phyloP scores from a whole-genome alignment of 2,888 invertebrate genomes.

The Polyommatus icarus region DNA sequence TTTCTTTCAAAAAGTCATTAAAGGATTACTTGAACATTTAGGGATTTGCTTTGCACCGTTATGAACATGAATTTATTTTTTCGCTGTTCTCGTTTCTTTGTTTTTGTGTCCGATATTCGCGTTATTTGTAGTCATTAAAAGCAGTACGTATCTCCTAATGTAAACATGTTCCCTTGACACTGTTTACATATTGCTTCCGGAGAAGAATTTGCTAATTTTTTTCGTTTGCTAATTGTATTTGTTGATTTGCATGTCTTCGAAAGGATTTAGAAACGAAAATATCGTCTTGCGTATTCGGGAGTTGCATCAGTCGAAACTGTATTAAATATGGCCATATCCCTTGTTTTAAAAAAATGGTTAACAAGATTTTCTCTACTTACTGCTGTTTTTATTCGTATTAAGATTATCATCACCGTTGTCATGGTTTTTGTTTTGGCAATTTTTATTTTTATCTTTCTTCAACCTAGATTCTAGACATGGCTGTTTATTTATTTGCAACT shows the following conservation, averaged over 20 bases:
- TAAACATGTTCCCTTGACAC: slow-evolving; percentile 53
- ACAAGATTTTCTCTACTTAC: no score
- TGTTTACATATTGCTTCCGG: slow-evolving; percentile 63
- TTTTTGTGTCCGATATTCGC: slow-evolving; percentile 12
- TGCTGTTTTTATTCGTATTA: no score
- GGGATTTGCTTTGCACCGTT: not conserved
- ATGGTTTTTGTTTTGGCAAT: no score
- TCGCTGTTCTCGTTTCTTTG: not conserved
- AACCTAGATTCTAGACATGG: not conserved
- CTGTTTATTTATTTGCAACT: not conserved
- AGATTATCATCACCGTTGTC: no score
- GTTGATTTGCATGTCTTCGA: not conserved
- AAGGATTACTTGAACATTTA: slow-evolving; percentile 3
- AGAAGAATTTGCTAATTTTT: slow-evolving; percentile 30
- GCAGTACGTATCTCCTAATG: slow-evolving; percentile 36
- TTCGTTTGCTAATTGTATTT: not conserved
- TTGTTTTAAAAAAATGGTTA: no score
- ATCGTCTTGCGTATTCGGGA: no score
- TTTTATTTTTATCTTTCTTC: not conserved
- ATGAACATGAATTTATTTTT: slow-evolving; percentile 13
- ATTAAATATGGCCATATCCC: no score
- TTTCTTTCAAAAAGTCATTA: slow-evolving; percentile 5
- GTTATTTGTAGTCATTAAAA: slow-evolving; percentile 26
- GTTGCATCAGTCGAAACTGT: no score
- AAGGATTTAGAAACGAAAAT: not conserved